These are phyloP conservation scores for Orthonychiurus folsomi DNA, from an alignment of 2,888 invertebrate species.

Conservation along the genomic window DNA sequence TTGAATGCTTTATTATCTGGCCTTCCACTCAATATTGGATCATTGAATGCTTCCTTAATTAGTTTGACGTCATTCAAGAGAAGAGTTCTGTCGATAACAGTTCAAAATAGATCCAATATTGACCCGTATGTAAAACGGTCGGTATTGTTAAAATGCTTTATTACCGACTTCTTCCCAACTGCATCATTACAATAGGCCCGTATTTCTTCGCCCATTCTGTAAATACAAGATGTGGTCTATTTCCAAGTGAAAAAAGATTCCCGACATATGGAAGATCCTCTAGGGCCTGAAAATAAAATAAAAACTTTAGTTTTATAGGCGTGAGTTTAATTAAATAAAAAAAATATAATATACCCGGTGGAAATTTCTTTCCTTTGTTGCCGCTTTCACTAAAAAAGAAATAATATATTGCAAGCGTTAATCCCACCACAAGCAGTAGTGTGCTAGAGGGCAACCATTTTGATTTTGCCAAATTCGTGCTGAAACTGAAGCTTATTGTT, in stretches of 20 bases:
- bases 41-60: slow-evolving; percentile 11
- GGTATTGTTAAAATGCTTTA: too few species aligned
- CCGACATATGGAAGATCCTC: slow-evolving; percentile 1
- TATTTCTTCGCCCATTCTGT: slow-evolving; percentile 7
- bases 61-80: slow-evolving; percentile 13
- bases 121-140: background rate
- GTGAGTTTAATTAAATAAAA: background rate
- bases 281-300: background rate
- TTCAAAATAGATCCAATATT: background rate
- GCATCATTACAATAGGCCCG: background rate
- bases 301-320: too few species aligned
- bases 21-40: slow-evolving; percentile 10
- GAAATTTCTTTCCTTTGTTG: background rate
- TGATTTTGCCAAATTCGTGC: background rate
- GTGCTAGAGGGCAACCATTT: background rate
- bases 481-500: too few species aligned
- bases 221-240: slow-evolving; percentile 1
- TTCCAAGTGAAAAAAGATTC: slow-evolving; percentile 3
- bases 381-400: background rate
- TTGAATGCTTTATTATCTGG: slow-evolving; percentile 6
- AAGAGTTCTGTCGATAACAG: slow-evolving; percentile 3
- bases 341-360: background rate
- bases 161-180: slow-evolving; percentile 1
- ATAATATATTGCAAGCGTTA: background rate
- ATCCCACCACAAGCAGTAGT: background rate